Evolutionary conservation across 1,140 invertebrate genomes (phyloP).

Genomic region (Halictus rubicundus): DNA sequence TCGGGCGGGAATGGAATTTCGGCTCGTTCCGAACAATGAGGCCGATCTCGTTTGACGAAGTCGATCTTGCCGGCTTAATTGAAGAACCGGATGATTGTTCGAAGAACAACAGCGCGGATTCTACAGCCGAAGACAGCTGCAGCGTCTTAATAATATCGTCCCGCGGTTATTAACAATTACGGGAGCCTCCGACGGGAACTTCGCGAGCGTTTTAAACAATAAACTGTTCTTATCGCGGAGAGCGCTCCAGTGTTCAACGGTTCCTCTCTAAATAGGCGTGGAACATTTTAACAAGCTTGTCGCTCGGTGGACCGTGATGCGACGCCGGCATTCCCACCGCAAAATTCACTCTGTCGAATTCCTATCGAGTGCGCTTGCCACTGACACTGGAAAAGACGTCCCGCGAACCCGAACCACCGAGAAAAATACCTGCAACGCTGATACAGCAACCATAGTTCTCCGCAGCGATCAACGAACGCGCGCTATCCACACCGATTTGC

Average conservation of each 20-base stretch:
- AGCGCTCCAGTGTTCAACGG: background rate
- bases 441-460: conserved; percentile 7
- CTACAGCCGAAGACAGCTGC: background rate
- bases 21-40: background rate
- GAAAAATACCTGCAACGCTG: conserved; percentile 35
- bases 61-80: no score
- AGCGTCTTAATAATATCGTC: background rate
- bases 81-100: background rate
- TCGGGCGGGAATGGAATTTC: background rate
- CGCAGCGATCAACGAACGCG: background rate
- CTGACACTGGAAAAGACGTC: conserved; percentile 20
- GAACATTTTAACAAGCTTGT: background rate
- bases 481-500: no score
- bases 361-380: conserved; percentile 22
- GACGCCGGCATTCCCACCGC: background rate
- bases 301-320: background rate
- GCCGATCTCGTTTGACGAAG: background rate
- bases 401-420: background rate
- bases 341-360: conserved; percentile 25
- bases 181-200: no score
- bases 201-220: background rate
- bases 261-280: background rate
- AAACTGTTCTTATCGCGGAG: background rate
- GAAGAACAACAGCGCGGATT: background rate
- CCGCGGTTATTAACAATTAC: background rate